Conservation (phyloP, 1,140 invertebrate species). For the Bombyx mandarina region DNA sequence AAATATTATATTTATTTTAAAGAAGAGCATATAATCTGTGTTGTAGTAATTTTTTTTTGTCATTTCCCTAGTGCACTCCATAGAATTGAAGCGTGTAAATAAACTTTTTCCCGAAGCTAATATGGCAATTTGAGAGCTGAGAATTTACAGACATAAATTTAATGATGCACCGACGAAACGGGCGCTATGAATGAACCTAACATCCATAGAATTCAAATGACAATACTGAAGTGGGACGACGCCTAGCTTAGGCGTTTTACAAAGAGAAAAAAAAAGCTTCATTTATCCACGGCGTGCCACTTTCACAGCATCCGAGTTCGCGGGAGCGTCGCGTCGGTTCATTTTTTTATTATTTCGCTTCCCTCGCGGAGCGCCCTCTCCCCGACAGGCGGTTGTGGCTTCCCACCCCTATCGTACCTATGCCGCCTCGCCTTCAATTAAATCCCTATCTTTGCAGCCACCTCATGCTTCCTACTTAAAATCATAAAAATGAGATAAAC, state of each 20-base stretch:
- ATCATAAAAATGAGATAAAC: slow-evolving; percentile 68
- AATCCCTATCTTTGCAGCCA: slow-evolving; percentile 61
- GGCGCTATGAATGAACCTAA: slow-evolving; percentile 51
- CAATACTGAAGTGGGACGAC: slow-evolving; percentile 62
- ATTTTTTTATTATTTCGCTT: slow-evolving; percentile 58
- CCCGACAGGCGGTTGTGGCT: slow-evolving; percentile 33
- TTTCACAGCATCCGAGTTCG: slow-evolving; percentile 67
- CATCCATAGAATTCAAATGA: slow-evolving; percentile 60
- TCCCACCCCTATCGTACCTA: slow-evolving; percentile 28
- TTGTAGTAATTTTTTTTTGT: no score
- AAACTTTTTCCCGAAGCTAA: no score
- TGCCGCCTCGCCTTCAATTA: slow-evolving; percentile 60
- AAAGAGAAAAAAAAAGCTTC: slow-evolving; percentile 59
- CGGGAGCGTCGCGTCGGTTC: slow-evolving; percentile 42
- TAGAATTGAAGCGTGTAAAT: no score
- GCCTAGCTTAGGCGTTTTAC: slow-evolving; percentile 60
- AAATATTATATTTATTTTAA: no score
- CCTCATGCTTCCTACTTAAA: slow-evolving; percentile 65
- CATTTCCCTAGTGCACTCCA: no score
- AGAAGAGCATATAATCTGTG: no score
- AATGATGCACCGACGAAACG: slow-evolving; percentile 35
- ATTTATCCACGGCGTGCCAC: slow-evolving; percentile 67
- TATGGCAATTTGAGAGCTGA: no score
- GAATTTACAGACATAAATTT: slow-evolving; percentile 32
- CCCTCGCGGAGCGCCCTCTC: slow-evolving; percentile 26